Evolutionary conservation across 23 tunicate species (phyloP).

Genomic region (Trididemnum nubilum): DNA sequence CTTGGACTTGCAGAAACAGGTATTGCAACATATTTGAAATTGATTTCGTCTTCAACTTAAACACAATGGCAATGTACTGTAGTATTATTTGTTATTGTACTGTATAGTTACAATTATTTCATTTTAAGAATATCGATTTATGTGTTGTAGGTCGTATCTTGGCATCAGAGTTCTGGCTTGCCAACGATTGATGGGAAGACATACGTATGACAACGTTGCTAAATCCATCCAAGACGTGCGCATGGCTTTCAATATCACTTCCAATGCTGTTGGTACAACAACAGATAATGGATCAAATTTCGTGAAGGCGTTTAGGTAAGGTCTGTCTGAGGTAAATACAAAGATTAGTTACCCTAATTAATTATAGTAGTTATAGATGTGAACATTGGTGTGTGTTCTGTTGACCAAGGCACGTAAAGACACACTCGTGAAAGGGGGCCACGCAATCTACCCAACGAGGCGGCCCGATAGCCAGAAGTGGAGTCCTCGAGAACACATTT

Average conservation of each 20-base stretch:
- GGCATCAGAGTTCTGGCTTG: conserved; percentile 32
- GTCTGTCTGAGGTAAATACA: conserved; percentile 9
- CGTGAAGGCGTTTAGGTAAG: conserved; percentile 24
- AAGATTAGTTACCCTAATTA: not conserved
- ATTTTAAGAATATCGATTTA: not conserved
- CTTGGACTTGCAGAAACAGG: conserved; percentile 33
- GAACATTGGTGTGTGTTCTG: too few relatives aligned
- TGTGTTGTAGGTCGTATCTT: conserved; percentile 8
- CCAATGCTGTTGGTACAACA: conserved; percentile 21
- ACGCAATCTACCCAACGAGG: too few relatives aligned
- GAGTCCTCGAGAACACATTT: too few relatives aligned
- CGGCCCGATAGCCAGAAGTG: too few relatives aligned
- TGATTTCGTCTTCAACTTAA: not conserved
- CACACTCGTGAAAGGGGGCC: too few relatives aligned
- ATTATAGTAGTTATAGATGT: too few relatives aligned
- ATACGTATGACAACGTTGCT: conserved; percentile 18
- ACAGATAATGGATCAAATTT: conserved; percentile 26
- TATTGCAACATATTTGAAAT: not conserved
- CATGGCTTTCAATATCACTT: conserved; percentile 18
- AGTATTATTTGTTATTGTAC: not conserved
- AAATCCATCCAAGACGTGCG: conserved; percentile 31
- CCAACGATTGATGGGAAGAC: conserved; percentile 26
- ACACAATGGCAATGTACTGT: not conserved
- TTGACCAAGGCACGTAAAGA: too few relatives aligned
- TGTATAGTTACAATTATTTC: not conserved